A percentile compares a stretch with the other conserved stretches of the same genome.
Evolutionary conservation across 2,797 vertebrate genomes (phyloP).

Genomic region (Parotocinclus haroldoi): DNA sequence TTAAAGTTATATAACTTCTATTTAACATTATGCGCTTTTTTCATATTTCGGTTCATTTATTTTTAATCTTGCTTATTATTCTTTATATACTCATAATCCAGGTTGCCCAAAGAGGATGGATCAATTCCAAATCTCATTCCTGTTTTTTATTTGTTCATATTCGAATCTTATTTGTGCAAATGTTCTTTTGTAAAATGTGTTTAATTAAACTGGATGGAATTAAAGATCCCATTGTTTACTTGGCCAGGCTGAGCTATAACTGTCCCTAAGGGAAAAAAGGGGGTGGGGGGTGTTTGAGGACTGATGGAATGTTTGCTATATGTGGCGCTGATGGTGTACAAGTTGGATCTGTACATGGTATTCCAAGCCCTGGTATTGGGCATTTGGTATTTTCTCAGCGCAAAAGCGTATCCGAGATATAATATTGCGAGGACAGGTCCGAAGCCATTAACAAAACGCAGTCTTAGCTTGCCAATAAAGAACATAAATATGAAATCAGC

Average conservation of each 20-base stretch:
- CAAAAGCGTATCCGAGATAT: slow-evolving; percentile 36
- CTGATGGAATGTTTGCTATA: slow-evolving; percentile 63
- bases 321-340: slow-evolving; percentile 66
- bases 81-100: too few relatives aligned
- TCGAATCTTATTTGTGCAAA: too few relatives aligned
- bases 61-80: too few relatives aligned
- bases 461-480: too few relatives aligned
- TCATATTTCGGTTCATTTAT: too few relatives aligned
- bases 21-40: too few relatives aligned
- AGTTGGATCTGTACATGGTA: slow-evolving; percentile 61
- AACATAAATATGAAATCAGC: slow-evolving; percentile 23
- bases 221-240: slow-evolving; percentile 30
- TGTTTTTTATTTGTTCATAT: too few relatives aligned
- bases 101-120: too few relatives aligned
- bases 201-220: too few relatives aligned
- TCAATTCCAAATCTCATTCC: too few relatives aligned
- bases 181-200: too few relatives aligned
- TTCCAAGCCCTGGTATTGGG: slow-evolving; percentile 11
- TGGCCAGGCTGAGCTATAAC: neutral
- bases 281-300: slow-evolving; percentile 65
- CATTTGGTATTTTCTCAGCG: neutral
- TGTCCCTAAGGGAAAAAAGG: slow-evolving; percentile 56
- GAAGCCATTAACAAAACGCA: slow-evolving; percentile 24
- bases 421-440: slow-evolving; percentile 44
- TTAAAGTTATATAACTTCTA: too few relatives aligned